These are phyloP conservation scores for Hemistola chrysoprasaria DNA, from an alignment of 2,888 invertebrate species.

Conservation along the genomic window DNA sequence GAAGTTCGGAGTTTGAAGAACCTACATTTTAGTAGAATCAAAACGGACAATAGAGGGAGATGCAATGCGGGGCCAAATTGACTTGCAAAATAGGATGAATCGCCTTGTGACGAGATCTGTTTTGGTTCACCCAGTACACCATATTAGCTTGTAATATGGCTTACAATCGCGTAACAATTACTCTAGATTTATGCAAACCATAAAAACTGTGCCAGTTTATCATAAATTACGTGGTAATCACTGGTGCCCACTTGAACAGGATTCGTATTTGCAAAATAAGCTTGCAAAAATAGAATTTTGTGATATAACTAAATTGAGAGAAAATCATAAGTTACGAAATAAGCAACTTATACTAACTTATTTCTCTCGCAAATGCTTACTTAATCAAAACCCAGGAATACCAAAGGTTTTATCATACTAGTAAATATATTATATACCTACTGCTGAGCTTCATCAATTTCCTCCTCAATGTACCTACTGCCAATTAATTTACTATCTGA, in stretches of 20 bases:
- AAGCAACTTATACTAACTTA: no score
- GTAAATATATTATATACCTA: no score
- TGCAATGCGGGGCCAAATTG: conserved; percentile 46
- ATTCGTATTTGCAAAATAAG: background rate
- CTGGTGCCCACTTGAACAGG: no score
- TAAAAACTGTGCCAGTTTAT: background rate
- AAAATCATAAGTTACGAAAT: no score
- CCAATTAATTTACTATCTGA: no score
- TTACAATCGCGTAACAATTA: background rate
- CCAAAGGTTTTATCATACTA: no score
- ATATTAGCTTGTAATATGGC: conserved; percentile 15
- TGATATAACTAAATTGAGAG: no score
- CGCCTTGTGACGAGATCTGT: conserved; percentile 17
- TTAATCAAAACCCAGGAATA: no score
- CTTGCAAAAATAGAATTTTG: no score
- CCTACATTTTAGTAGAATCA: conserved; percentile 22
- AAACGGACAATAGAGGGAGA: conserved; percentile 33
- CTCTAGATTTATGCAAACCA: background rate
- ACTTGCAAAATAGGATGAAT: conserved; percentile 52
- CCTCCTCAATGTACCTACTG: no score
- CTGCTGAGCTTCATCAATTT: no score
- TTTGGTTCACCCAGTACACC: conserved; percentile 13
- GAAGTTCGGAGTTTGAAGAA: conserved; percentile 1
- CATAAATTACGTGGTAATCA: background rate
- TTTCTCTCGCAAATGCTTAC: no score